Percentiles rank a stretch among this genome's conserved stretches.
These are phyloP conservation scores for Anguilla megastoma DNA, from an alignment of 2,797 vertebrate species.

Conservation along the genomic window DNA sequence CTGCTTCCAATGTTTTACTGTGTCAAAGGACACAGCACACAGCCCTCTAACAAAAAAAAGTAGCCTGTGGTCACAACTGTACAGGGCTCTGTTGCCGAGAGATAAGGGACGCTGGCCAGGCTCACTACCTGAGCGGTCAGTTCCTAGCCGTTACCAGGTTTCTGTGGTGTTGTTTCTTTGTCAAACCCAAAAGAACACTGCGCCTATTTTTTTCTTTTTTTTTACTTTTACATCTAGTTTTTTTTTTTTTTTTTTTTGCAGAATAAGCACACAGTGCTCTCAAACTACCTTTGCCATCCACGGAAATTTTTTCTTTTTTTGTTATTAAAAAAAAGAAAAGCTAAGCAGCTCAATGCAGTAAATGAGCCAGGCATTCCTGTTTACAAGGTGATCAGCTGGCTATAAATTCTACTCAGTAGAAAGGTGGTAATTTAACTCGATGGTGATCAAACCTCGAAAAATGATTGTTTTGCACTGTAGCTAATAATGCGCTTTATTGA, in stretches of 20 bases:
- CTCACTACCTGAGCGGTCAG: constrained; percentile 31
- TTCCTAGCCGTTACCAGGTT: background rate
- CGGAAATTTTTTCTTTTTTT: background rate
- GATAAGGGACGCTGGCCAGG: constrained; percentile 46
- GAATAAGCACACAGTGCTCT: background rate
- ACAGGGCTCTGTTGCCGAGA: constrained; percentile 37
- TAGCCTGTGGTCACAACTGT: constrained; percentile 40
- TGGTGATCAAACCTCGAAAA: background rate
- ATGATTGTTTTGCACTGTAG: background rate
- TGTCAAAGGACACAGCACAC: constrained; percentile 21
- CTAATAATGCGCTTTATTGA: constrained; percentile 2
- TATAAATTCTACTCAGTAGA: constrained; percentile 5
- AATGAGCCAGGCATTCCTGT: background rate
- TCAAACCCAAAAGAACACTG: background rate
- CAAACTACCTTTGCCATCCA: background rate
- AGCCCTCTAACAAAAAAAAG: constrained; percentile 23
- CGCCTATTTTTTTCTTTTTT: background rate
- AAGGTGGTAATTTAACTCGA: background rate
- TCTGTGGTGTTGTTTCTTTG: background rate
- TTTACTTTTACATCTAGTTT: background rate
- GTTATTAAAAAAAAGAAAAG: background rate
- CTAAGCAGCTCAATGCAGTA: background rate
- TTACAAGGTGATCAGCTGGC: background rate
- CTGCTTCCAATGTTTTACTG: constrained; percentile 33
- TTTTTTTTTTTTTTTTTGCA: background rate